Conservation (phyloP, 1,140 invertebrate species). For the Maconellicoccus hirsutus region DNA sequence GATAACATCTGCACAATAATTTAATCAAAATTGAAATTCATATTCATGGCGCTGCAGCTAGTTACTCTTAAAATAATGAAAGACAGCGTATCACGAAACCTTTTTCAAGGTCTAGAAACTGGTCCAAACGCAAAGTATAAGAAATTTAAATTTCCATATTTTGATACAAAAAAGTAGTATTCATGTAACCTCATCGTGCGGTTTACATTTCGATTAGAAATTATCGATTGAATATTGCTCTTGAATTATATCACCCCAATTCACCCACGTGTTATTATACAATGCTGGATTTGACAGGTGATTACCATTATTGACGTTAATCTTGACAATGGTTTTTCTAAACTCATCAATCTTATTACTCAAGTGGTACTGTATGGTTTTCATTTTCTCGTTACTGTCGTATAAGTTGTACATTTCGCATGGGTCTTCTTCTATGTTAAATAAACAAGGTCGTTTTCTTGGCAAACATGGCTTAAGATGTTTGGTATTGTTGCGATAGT, state of each 20-base stretch:
- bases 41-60: too few relatives aligned
- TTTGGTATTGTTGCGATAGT: conserved; percentile 29
- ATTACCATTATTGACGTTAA: neutral
- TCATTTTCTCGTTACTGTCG: neutral
- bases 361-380: neutral
- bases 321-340: neutral
- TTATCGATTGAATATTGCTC: neutral
- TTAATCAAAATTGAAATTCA: too few relatives aligned
- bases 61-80: too few relatives aligned
- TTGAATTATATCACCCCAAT: conserved; percentile 23
- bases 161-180: too few relatives aligned
- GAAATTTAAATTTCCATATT: too few relatives aligned
- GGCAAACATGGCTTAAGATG: conserved; percentile 40
- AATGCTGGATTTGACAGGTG: conserved; percentile 23
- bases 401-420: conserved; percentile 61
- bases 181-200: too few relatives aligned
- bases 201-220: neutral
- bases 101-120: too few relatives aligned
- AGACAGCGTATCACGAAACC: too few relatives aligned
- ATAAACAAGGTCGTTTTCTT: conserved; percentile 50
- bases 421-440: conserved; percentile 58
- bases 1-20: too few relatives aligned
- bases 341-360: conserved; percentile 22
- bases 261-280: conserved; percentile 25
- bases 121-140: too few relatives aligned